Percentiles rank a stretch among this genome's conserved stretches.
These are phyloP conservation scores for Pagrus major DNA, from an alignment of 2,113 vertebrate genomes.

Conservation along the genomic window DNA sequence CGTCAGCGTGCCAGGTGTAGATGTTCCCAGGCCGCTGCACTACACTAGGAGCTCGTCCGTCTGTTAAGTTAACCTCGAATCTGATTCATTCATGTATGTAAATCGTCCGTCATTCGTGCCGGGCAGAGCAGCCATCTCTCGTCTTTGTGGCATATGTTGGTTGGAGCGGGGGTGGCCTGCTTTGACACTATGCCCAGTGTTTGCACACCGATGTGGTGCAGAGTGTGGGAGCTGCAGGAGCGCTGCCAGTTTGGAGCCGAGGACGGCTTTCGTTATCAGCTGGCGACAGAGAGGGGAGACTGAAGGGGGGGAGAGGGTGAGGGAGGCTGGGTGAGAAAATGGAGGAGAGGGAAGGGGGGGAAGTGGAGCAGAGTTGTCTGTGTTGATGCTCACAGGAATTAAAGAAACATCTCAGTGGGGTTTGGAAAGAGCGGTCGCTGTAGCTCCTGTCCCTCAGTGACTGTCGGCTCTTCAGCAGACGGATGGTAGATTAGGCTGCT, in stretches of 20 bases:
- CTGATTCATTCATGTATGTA: not conserved
- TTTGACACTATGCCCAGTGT: constrained; percentile 56
- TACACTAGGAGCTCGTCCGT: not conserved
- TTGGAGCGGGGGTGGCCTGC: constrained; percentile 35
- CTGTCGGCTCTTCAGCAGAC: not conserved
- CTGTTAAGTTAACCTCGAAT: constrained; percentile 24
- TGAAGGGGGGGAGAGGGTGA: not conserved
- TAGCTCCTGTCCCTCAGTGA: not conserved
- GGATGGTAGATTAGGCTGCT: not conserved
- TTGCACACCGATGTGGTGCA: constrained; percentile 47
- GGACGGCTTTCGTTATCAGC: constrained; percentile 38
- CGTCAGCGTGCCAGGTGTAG: constrained; percentile 25
- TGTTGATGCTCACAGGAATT: not conserved
- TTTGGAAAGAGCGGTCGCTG: constrained; percentile 3
- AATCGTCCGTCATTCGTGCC: constrained; percentile 6
- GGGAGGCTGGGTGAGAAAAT: not conserved
- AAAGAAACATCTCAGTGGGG: not conserved
- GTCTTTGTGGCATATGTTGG: constrained; percentile 48
- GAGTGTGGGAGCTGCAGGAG: constrained; percentile 21
- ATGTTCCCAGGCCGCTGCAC: not conserved
- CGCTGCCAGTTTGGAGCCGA: constrained; percentile 39
- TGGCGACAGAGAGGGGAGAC: constrained; percentile 3
- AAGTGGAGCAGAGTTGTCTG: too few species aligned
- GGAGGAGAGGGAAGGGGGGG: not conserved
- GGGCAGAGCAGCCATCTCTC: constrained; percentile 20